phyloP scores from a whole-genome alignment of 2,888 invertebrate genomes.

The Chironomus riparius region DNA sequence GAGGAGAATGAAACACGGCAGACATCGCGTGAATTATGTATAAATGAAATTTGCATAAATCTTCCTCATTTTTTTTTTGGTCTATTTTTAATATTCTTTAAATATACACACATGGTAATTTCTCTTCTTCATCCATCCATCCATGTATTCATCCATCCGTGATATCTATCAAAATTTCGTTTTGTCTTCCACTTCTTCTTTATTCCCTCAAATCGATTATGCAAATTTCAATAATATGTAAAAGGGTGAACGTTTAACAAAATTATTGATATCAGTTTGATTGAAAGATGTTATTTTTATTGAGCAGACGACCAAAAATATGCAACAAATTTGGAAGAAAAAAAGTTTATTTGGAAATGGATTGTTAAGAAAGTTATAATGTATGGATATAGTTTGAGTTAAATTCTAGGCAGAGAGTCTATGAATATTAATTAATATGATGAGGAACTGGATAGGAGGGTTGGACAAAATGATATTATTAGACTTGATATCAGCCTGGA shows the following conservation, averaged over 20 bases:
- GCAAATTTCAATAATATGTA: too few relatives aligned
- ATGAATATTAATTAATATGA: too few relatives aligned
- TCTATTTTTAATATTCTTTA: not conserved
- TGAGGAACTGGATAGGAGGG: too few relatives aligned
- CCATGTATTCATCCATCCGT: not conserved
- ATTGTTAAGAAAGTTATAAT: too few relatives aligned
- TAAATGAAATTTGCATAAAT: slow-evolving; percentile 24
- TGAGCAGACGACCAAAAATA: not conserved
- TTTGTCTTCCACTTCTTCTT: not conserved
- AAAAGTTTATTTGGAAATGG: too few relatives aligned
- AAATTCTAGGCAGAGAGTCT: too few relatives aligned
- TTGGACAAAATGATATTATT: too few relatives aligned
- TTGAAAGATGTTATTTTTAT: not conserved
- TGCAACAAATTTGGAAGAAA: too few relatives aligned
- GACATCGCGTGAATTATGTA: slow-evolving; percentile 24
- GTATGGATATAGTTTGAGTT: too few relatives aligned
- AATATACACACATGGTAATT: not conserved
- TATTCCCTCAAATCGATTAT: too few relatives aligned
- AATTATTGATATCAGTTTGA: not conserved
- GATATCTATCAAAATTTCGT: too few relatives aligned
- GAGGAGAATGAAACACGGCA: not conserved
- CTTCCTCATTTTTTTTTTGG: not conserved
- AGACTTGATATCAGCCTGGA: too few relatives aligned
- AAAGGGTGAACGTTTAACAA: not conserved
- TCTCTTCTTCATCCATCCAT: not conserved